Base-by-base conservation (phyloP, 2,888 invertebrate genomes). In the Hololepta plana region DNA sequence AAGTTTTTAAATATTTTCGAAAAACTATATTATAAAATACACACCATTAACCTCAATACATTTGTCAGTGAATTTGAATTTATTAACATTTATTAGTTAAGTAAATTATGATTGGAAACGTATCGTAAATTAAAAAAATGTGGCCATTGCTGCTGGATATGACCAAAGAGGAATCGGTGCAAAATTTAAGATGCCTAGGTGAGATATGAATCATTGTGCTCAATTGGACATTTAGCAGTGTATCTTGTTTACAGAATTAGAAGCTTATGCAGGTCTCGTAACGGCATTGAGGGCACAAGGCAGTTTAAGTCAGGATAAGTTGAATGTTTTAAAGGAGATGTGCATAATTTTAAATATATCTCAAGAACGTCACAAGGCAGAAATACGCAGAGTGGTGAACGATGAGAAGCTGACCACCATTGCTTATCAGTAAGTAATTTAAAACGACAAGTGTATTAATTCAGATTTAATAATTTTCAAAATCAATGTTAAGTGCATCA, bases 211-310 rank as follows among this genome's bases (percentile, higher is more conserved):
- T 12, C 4, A 5, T 11, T 35, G 33, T 32, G 17, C 20, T 28
- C 25, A 7, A 19, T 15, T 22, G 14, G 16, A 12, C n/a, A 3
- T 4, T 4, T 10, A 9, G 9, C 10, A n/a, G 4, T 25, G 2
- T 50, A 49, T 55, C 46, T 34, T 23, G 32, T 46, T 62, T 64
- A 29, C 53, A 87, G 87, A 91, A 66, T 59, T 91, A 52, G 87
- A 88, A 60, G 85, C 90, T 38, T 91, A 90, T 64, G 75, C 82
- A 44, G 74, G 75, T 54, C 68, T 90, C 53, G 72, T 91, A 32
- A 80, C 81, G 48, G 88, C 84, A 42, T 72, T 91, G 51, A 70
- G 91, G 57, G 90, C 90, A 43, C 90, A 90, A 61, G 91, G 91
- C 39, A 70, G 76, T 46, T 67, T 90, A 32, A 80, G 72, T 49